These are phyloP conservation scores for Sinocyclocheilus anophthalmus DNA, from an alignment of 2,113 vertebrate genomes.

Conservation along the genomic window DNA sequence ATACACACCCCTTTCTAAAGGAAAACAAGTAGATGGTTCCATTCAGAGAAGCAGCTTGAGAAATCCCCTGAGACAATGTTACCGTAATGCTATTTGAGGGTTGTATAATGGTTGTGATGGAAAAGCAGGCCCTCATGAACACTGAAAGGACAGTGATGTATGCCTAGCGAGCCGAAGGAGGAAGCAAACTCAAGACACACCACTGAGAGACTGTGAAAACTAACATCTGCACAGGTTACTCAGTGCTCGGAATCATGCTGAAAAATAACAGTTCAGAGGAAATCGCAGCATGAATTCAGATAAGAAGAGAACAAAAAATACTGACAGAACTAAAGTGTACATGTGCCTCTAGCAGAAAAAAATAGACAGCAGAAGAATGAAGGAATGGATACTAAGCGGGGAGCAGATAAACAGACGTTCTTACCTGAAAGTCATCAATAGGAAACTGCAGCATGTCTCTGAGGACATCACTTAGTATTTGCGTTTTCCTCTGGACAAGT, in stretches of 20 bases:
- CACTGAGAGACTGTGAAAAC: constrained; percentile 8
- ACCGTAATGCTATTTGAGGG: neutral
- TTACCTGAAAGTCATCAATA: constrained; percentile 94
- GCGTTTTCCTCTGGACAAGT: constrained; percentile 91
- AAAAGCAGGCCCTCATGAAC: constrained; percentile 41
- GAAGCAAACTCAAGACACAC: neutral
- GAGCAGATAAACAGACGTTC: neutral
- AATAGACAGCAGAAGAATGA: neutral
- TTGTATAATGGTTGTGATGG: neutral
- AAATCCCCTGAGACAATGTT: constrained; percentile 14
- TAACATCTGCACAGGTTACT: constrained; percentile 33
- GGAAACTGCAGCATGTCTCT: constrained; percentile 96
- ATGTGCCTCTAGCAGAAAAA: neutral
- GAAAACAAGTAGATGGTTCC: constrained; percentile 23
- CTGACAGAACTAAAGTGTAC: neutral
- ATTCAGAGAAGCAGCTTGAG: constrained; percentile 6
- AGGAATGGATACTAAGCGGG: neutral
- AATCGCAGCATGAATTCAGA: neutral
- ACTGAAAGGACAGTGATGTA: constrained; percentile 8
- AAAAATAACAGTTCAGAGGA: neutral
- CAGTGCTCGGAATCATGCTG: neutral
- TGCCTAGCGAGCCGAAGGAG: neutral
- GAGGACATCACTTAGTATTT: constrained; percentile 91
- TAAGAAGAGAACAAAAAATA: neutral
- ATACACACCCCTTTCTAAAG: constrained; percentile 25